Conservation (phyloP, 2,888 invertebrate genomes). For the Clusia tigrina region DNA sequence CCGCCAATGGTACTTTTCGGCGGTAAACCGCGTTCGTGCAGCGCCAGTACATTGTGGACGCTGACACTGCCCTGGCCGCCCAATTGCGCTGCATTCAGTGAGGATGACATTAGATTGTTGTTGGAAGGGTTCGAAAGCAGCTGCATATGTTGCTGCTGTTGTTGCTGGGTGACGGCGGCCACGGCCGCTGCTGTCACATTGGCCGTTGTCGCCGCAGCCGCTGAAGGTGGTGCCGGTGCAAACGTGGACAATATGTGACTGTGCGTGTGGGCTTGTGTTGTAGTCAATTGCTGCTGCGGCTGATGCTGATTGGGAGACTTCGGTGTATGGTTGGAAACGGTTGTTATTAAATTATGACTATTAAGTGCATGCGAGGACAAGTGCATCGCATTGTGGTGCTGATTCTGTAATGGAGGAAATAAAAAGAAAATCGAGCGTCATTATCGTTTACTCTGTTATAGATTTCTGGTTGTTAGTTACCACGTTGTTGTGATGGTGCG, state of each 20-base stretch:
- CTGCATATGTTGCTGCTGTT: constrained; percentile 58
- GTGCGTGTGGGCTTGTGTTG: constrained; percentile 19
- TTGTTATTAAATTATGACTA: constrained; percentile 64
- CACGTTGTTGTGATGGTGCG: constrained; percentile 59
- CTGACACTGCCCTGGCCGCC: constrained; percentile 37
- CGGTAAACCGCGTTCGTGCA: constrained; percentile 52
- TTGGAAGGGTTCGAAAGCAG: constrained; percentile 52
- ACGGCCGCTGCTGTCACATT: constrained; percentile 44
- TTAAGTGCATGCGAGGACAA: constrained; percentile 64
- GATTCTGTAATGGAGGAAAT: constrained; percentile 51
- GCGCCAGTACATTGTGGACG: constrained; percentile 35
- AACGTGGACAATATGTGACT: constrained; percentile 51
- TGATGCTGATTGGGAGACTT: constrained; percentile 64
- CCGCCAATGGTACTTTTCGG: constrained; percentile 48
- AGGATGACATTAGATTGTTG: constrained; percentile 63
- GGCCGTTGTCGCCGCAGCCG: constrained; percentile 39
- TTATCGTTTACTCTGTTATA: not conserved
- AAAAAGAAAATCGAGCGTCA: constrained; percentile 11
- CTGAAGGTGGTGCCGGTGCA: constrained; percentile 40
- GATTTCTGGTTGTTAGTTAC: constrained; percentile 32
- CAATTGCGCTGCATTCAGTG: constrained; percentile 57
- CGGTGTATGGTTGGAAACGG: constrained; percentile 60
- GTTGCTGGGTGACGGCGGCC: constrained; percentile 51
- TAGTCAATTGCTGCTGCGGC: constrained; percentile 43
- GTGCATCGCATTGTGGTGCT: constrained; percentile 56